phyloP scores from a whole-genome alignment of 1,140 invertebrate species.

The Daktulosphaira vitifoliae region DNA sequence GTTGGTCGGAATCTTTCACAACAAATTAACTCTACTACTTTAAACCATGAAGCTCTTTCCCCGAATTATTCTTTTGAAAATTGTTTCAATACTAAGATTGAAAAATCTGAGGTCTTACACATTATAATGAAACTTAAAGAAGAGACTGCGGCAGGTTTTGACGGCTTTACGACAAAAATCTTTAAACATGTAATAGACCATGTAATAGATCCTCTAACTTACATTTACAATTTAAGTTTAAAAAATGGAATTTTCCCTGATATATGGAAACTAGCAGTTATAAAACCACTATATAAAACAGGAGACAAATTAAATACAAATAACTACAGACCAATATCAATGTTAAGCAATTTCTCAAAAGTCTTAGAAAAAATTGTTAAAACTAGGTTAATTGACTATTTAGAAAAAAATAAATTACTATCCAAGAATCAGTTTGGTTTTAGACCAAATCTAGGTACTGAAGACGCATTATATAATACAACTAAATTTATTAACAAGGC shows the following conservation, averaged over 20 bases:
- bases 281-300: slow-evolving; percentile 11
- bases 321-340: slow-evolving; percentile 14
- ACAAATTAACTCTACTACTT: background rate
- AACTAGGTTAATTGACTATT: background rate
- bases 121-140: slow-evolving; percentile 6
- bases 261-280: background rate
- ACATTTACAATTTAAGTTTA: background rate
- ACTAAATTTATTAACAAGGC: background rate
- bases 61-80: background rate
- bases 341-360: slow-evolving; percentile 16
- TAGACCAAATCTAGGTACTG: background rate
- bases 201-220: background rate
- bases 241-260: slow-evolving; percentile 13
- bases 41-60: background rate
- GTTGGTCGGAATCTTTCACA: background rate
- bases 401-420: slow-evolving; percentile 11
- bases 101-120: background rate
- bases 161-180: background rate
- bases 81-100: background rate
- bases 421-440: slow-evolving; percentile 22
- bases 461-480: slow-evolving; percentile 4
- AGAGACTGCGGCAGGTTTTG: background rate
- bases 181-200: background rate
- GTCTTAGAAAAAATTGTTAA: slow-evolving; percentile 13
- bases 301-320: background rate